phyloP scores from a whole-genome alignment of 2,888 invertebrate genomes.

The Drosophila mulleri region DNA sequence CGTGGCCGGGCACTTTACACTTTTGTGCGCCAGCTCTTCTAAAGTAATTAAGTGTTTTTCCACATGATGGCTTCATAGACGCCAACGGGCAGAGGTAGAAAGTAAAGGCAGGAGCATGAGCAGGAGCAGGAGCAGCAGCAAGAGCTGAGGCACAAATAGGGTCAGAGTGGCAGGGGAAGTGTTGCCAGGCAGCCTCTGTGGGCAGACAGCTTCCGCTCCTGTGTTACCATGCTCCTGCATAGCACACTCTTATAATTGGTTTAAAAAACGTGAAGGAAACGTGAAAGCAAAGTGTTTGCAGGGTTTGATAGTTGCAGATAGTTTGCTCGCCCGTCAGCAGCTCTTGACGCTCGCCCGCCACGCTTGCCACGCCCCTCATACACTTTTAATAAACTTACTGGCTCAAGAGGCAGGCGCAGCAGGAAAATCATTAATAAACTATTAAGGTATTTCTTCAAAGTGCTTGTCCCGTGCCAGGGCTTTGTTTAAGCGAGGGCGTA shows the following conservation, averaged over 20 bases:
- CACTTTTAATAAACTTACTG: conserved; percentile 68
- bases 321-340: conserved; percentile 40
- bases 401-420: conserved; percentile 34
- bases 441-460: conserved; percentile 66
- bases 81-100: conserved; percentile 29
- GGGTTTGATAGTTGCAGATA: conserved; percentile 68
- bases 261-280: conserved; percentile 71
- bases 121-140: background rate
- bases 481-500: conserved; percentile 1
- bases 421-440: conserved; percentile 77
- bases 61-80: conserved; percentile 79
- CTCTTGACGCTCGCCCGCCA: conserved; percentile 3
- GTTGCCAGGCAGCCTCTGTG: conserved; percentile 44
- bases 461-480: conserved; percentile 16
- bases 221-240: conserved; percentile 34
- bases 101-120: background rate
- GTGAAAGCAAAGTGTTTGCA: conserved; percentile 66
- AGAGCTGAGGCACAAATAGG: background rate
- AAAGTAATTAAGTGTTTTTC: conserved; percentile 78
- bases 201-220: conserved; percentile 25
- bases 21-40: conserved; percentile 77
- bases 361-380: conserved; percentile 14
- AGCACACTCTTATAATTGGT: conserved; percentile 75
- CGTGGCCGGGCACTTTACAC: conserved; percentile 75
- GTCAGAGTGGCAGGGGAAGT: conserved; percentile 13